phyloP scores from a whole-genome alignment of 2,888 invertebrate genomes.

The Slavum lentiscoides region DNA sequence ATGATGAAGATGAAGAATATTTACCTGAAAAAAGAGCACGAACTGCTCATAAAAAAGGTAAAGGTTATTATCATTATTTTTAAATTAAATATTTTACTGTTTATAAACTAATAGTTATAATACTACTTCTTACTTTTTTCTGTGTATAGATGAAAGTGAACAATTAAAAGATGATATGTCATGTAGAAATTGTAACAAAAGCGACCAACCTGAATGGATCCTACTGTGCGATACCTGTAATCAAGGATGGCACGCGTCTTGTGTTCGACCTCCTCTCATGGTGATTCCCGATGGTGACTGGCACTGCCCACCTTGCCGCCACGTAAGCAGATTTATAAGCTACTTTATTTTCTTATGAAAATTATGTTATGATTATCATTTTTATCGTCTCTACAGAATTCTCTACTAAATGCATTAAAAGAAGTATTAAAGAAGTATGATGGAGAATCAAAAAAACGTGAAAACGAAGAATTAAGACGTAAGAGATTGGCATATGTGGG shows the following conservation, averaged over 20 bases:
- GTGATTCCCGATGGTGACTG: constrained; percentile 96
- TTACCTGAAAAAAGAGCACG: constrained; percentile 81
- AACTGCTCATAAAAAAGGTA: constrained; percentile 71
- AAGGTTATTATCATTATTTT: constrained; percentile 2
- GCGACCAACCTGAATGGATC: constrained; percentile 96
- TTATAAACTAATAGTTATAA: neutral
- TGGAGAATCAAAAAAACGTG: constrained; percentile 65
- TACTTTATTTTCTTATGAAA: neutral
- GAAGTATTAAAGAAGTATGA: constrained; percentile 77
- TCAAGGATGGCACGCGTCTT: constrained; percentile 95
- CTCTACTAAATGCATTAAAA: constrained; percentile 74
- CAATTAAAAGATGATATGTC: constrained; percentile 68
- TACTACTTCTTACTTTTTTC: neutral
- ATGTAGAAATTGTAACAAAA: constrained; percentile 87
- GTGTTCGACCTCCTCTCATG: constrained; percentile 87
- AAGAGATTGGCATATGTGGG: constrained; percentile 75
- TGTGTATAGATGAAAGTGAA: constrained; percentile 11
- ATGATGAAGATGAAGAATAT: constrained; percentile 69
- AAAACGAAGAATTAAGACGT: constrained; percentile 70
- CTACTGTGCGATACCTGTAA: constrained; percentile 94
- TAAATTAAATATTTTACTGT: neutral
- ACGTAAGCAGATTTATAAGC: constrained; percentile 67
- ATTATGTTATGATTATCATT: neutral
- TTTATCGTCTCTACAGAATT: constrained; percentile 61
- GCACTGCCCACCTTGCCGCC: constrained; percentile 97